Evolutionary conservation across 2,888 invertebrate genomes (phyloP), one percentile per base, ranked within the genome.

Genomic region (Ennomos quercinarius): DNA sequence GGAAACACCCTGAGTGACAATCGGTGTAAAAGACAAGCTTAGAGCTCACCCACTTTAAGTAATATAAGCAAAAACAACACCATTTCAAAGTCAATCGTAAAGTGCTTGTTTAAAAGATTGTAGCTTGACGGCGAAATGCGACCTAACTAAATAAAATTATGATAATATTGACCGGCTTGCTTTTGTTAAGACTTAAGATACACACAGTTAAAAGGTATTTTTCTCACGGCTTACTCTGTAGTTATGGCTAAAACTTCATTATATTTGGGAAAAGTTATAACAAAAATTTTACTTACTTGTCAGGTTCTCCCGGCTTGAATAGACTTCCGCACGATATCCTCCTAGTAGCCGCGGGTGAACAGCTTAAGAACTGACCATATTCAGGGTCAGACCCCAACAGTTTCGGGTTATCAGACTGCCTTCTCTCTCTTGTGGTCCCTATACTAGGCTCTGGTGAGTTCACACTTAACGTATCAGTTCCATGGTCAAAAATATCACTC

Each of bases 251-350:
- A 17, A 27, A 27, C 27, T 6, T 27, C 4, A 27, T 27, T 2
- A 27, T 27, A 27, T 27, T 27, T 5, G 27, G 27, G 5, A 27
- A 27, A 5, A 34, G 1, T 12, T 34, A 9, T 39, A 39, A 34
- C 34, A 53, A 40, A 8, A 9, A 27, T 48, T 36, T 6, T 40
- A 83, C 92, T 93, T 84, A 94, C 94, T 94, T 94, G 63, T 93
- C 91, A 13, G 94, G 93, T 79, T 95, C 96, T 44, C 94, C 94
- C 4, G 95, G 95, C 81, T 96, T 98, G 76, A 98, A 94, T 67
- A 97, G 95, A 76, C 97, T 98, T 61, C 98, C 98, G 83, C 97
- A 97, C 67, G 98, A 98, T 80, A 98, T 98, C 70, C 98, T 93
- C 64, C 98, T 94, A 8, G 97, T 97, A 9, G 98, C 97, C 55